phyloP scores from a whole-genome alignment of 2,888 invertebrate genomes.

The Amphipoea lucens region DNA sequence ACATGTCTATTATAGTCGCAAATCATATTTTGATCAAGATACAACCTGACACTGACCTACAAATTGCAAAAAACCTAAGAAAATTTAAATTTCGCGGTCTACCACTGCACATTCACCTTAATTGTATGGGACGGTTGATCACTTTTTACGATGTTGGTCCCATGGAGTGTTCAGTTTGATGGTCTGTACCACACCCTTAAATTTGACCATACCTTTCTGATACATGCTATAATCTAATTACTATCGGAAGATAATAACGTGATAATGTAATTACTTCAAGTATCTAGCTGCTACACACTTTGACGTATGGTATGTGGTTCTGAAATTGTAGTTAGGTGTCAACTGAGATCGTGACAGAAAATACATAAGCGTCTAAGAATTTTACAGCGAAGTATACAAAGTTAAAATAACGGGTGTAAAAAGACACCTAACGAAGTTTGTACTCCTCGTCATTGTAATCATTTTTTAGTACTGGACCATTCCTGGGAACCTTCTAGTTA shows the following conservation, averaged over 20 bases:
- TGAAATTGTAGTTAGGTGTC: not conserved
- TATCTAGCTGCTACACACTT: not conserved
- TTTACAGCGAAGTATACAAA: not conserved
- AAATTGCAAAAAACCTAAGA: no score
- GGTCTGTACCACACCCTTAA: no score
- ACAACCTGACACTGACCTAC: no score
- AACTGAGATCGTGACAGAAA: not conserved
- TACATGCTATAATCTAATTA: not conserved
- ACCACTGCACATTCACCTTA: no score
- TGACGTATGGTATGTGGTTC: not conserved
- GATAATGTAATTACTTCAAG: not conserved
- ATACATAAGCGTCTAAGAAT: not conserved
- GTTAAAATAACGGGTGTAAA: not conserved
- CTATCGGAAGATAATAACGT: constrained; percentile 9
- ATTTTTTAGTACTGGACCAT: no score
- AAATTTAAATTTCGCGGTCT: no score
- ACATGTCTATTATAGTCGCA: no score
- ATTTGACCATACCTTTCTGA: not conserved
- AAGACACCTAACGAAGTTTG: no score
- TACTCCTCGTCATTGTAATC: no score
- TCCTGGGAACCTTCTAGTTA: no score
- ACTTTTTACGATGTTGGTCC: not conserved
- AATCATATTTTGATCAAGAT: no score
- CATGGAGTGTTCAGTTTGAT: not conserved
- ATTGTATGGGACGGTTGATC: not conserved